Conservation (phyloP, 2,888 invertebrate genomes). For the Hylaea fasciaria region DNA sequence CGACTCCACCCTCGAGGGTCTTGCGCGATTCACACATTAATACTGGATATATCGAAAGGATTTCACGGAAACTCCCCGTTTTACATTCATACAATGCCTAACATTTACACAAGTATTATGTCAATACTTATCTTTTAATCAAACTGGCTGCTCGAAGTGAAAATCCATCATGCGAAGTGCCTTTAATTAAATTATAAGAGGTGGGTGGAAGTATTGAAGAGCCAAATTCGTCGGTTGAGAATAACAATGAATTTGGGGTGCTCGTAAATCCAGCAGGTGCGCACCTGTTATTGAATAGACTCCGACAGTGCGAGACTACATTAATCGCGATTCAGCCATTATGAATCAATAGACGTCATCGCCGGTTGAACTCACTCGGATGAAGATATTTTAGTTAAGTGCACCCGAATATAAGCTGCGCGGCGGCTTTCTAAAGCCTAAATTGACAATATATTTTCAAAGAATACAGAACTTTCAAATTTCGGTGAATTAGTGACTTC, state of each 20-base stretch:
- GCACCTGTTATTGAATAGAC: constrained; percentile 74
- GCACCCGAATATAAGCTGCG: constrained; percentile 1
- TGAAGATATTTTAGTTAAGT: constrained; percentile 19
- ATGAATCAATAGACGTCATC: constrained; percentile 56
- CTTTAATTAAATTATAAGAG: constrained; percentile 53
- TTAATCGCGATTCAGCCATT: constrained; percentile 64
- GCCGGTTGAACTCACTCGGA: constrained; percentile 40
- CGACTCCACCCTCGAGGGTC: constrained; percentile 25
- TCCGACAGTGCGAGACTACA: constrained; percentile 65
- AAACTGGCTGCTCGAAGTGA: constrained; percentile 15
- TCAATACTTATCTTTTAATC: constrained; percentile 11
- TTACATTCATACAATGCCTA: background rate
- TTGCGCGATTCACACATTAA: constrained; percentile 35
- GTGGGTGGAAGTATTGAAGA: constrained; percentile 58
- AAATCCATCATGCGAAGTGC: constrained; percentile 36
- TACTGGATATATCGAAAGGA: background rate
- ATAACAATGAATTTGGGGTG: constrained; percentile 76
- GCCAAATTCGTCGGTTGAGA: constrained; percentile 68
- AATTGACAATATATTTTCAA: constrained; percentile 20
- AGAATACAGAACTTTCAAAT: constrained; percentile 15
- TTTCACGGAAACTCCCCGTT: background rate
- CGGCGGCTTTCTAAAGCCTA: constrained; percentile 3
- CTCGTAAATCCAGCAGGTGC: constrained; percentile 77
- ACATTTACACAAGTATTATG: background rate
- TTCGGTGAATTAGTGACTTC: constrained; percentile 24